Percentiles rank a stretch among this genome's conserved stretches.
Evolutionary conservation across 2,888 invertebrate species (phyloP).

Genomic region (Criorhina ranunculi): DNA sequence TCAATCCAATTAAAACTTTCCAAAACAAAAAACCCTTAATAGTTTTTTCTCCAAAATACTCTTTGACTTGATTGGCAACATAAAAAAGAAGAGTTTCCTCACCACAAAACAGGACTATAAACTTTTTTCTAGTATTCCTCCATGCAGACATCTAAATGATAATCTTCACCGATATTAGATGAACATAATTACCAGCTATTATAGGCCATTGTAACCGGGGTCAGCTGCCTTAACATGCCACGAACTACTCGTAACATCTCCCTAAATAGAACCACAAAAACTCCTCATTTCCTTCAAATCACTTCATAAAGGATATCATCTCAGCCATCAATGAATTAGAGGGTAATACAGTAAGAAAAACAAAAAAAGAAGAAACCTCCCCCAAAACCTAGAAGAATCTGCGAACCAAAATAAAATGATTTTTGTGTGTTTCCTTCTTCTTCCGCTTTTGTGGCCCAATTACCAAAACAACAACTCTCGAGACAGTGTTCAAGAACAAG

Average conservation of each 20-base stretch:
- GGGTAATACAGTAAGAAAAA: conserved; percentile 48
- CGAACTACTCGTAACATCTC: conserved; percentile 14
- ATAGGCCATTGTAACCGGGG: conserved; percentile 51
- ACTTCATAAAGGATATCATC: conserved; percentile 67
- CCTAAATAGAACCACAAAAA: conserved; percentile 47
- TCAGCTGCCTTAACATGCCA: conserved; percentile 38
- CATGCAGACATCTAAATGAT: conserved; percentile 54
- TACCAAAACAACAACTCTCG: conserved; percentile 20
- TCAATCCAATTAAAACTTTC: background rate
- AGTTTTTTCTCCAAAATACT: background rate
- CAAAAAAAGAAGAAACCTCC: background rate
- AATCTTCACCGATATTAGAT: conserved; percentile 51
- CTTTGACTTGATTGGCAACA: background rate
- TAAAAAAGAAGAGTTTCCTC: conserved; percentile 8
- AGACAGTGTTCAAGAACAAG: background rate
- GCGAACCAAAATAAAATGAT: conserved; percentile 29
- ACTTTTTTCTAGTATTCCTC: conserved; percentile 8
- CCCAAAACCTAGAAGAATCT: conserved; percentile 30
- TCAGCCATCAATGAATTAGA: conserved; percentile 67
- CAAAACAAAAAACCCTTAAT: background rate
- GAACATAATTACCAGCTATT: conserved; percentile 54
- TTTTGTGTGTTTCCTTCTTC: conserved; percentile 11
- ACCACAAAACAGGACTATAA: conserved; percentile 12
- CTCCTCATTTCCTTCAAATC: conserved; percentile 57
- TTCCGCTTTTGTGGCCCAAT: conserved; percentile 52